These are phyloP conservation scores for Neotoxoptera formosana DNA, from an alignment of 1,140 invertebrate genomes.

Conservation along the genomic window DNA sequence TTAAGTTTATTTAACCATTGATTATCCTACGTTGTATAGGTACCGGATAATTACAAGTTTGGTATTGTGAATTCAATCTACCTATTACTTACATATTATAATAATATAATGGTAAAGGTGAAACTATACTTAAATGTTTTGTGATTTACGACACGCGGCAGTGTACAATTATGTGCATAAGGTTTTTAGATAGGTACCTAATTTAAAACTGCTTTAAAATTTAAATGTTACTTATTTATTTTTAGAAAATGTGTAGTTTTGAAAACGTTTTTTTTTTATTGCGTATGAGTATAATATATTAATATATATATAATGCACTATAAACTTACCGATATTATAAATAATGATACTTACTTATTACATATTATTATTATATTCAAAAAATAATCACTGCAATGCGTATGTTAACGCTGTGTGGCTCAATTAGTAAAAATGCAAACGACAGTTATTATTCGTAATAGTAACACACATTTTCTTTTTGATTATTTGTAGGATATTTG, in stretches of 20 bases:
- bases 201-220: not conserved
- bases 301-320: not conserved
- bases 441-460: not conserved
- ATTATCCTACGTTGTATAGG: not conserved
- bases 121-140: slow-evolving; percentile 14
- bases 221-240: not conserved
- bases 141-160: not conserved
- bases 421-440: not conserved
- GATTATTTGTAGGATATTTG: not conserved
- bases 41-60: not conserved
- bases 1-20: not conserved
- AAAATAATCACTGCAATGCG: not conserved
- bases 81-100: not conserved
- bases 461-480: not conserved
- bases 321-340: not conserved
- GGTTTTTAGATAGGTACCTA: not conserved
- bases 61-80: not conserved
- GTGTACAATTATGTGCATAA: not conserved
- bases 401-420: not conserved
- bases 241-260: not conserved
- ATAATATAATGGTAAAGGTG: not conserved
- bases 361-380: not conserved
- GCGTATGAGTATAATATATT: not conserved
- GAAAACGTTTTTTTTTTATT: not conserved
- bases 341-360: not conserved